phyloP scores from a whole-genome alignment of 2,888 invertebrate genomes.

The Eurytoma californica region DNA sequence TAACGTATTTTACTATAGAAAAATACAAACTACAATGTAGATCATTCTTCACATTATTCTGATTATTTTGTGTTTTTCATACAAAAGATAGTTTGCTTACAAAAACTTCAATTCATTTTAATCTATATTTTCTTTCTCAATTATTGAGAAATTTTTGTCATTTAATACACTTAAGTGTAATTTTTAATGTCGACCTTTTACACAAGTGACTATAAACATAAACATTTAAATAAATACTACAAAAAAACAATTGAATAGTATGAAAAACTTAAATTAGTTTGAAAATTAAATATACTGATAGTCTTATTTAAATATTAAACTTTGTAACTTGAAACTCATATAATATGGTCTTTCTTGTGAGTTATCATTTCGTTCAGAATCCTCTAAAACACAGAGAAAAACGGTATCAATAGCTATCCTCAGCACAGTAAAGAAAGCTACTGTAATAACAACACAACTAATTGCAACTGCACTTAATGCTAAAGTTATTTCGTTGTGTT shows the following conservation, averaged over 20 bases:
- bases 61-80: too few species aligned
- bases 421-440: constrained; percentile 95
- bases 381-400: constrained; percentile 97
- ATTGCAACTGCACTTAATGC: constrained; percentile 85
- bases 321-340: constrained; percentile 86
- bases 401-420: constrained; percentile 97
- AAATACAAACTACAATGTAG: too few species aligned
- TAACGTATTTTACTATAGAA: too few species aligned
- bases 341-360: constrained; percentile 92
- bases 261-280: not conserved
- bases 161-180: too few species aligned
- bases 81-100: too few species aligned
- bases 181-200: too few species aligned
- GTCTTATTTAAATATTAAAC: not conserved
- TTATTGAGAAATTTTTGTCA: too few species aligned
- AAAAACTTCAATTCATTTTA: too few species aligned
- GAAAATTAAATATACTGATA: not conserved
- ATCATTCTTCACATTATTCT: too few species aligned
- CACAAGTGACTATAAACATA: not conserved
- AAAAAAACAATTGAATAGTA: not conserved
- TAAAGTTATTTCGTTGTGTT: constrained; percentile 88
- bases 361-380: constrained; percentile 96
- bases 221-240: not conserved
- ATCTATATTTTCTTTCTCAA: too few species aligned
- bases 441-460: constrained; percentile 89